phyloP scores from a whole-genome alignment of 2,888 invertebrate genomes.

The Diarsia brunnea region DNA sequence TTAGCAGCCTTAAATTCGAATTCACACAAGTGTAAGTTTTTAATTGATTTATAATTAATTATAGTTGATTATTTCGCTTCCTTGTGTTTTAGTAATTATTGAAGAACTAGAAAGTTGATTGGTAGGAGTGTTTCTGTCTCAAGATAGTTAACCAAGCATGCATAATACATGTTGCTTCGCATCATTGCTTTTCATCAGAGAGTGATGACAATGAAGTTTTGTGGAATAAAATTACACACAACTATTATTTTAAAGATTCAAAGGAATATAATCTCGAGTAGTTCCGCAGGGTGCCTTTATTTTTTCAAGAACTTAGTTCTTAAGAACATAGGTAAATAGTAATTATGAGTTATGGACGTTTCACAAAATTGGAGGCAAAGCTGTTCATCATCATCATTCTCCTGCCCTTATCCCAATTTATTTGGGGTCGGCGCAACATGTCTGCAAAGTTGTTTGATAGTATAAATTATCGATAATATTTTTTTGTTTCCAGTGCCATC shows the following conservation, averaged over 20 bases:
- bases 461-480: too few species aligned
- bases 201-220: not conserved
- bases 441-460: too few species aligned
- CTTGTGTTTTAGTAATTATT: conserved; percentile 36
- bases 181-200: not conserved
- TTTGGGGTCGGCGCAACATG: too few species aligned
- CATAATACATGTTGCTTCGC: not conserved
- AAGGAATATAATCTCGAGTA: not conserved
- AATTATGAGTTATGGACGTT: too few species aligned
- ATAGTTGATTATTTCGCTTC: conserved; percentile 58
- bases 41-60: conserved; percentile 79
- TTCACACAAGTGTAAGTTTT: conserved; percentile 77
- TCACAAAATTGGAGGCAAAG: too few species aligned
- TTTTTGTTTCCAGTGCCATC: too few species aligned
- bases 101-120: conserved; percentile 5
- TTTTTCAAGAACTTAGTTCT: too few species aligned
- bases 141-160: not conserved
- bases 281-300: not conserved
- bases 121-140: not conserved
- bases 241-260: not conserved
- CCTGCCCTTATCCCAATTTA: too few species aligned
- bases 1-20: conserved; percentile 73
- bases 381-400: too few species aligned
- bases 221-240: not conserved
- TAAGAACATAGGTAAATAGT: too few species aligned